phyloP scores from a whole-genome alignment of 2,888 invertebrate species.

The Hyalella azteca region DNA sequence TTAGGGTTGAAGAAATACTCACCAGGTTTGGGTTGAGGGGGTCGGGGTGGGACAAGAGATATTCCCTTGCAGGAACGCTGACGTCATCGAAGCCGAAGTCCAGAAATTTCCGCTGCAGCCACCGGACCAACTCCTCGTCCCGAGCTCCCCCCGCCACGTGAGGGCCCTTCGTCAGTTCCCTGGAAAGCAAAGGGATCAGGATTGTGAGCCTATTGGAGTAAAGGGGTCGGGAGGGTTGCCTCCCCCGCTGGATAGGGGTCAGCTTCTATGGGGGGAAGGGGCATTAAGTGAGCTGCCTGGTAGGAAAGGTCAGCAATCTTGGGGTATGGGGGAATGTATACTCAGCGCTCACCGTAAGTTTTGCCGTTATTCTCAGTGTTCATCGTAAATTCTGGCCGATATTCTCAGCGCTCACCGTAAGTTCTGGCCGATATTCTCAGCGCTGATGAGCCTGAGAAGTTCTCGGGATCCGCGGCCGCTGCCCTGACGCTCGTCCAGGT shows the following conservation, averaged over 20 bases:
- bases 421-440: constrained; percentile 31
- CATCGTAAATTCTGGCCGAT: constrained; percentile 19
- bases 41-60: constrained; percentile 52
- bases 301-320: background rate
- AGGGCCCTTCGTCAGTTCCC: constrained; percentile 47
- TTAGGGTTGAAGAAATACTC: background rate
- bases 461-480: background rate
- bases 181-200: background rate
- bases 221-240: background rate
- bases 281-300: background rate
- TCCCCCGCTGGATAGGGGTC: background rate
- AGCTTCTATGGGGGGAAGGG: background rate
- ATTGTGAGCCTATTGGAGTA: background rate
- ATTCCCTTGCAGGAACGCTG: constrained; percentile 41
- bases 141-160: constrained; percentile 51
- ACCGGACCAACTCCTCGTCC: constrained; percentile 45
- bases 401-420: constrained; percentile 29
- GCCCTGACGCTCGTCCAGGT: background rate
- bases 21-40: constrained; percentile 55
- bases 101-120: constrained; percentile 39
- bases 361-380: constrained; percentile 4
- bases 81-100: constrained; percentile 48
- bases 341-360: background rate
- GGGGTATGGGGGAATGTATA: background rate
- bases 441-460: background rate